Evolutionary conservation across 2,113 vertebrate species (phyloP), one percentile per base, ranked within the genome.

Genomic region (Eleginops maclovinus): DNA sequence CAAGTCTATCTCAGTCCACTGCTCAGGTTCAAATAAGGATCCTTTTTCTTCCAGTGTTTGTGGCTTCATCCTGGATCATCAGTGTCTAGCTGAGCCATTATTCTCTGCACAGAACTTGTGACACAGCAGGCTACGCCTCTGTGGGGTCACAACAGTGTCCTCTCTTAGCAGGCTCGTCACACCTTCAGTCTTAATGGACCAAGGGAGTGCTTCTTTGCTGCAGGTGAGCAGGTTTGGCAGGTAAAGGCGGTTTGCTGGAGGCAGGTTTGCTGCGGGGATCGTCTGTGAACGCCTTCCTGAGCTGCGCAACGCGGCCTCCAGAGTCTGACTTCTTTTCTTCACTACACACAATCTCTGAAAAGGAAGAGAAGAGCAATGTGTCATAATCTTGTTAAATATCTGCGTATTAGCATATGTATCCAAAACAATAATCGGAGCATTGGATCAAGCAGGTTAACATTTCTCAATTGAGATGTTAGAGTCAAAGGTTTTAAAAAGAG

Each of bases 201-300:
- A 65, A 22, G 0, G 79, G 13, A 5, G 75, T 7, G 62, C 66
- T 49, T 51, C 68, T 46, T 17, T 31, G 84, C 75, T 88, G 89
- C 4, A 91, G 87, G 59, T 92, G 91, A 73, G 81, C 80, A 12
- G 93, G 91, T 89, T 91, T 92, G 51, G 28, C 75, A 49, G 93
- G 93, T 81, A 91, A 0, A 0, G 88, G 83, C 1, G 91, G 90
- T 78, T 86, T 92, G 61, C 28, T 41, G 75, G 3, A 49, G 75
- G 73, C n/a, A 1, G 75, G 69, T 8, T 31, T 36, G 64, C 49
- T 44, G 14, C 9, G 75, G 49, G 16, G 50, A 15, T 86, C 64
- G 6, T 55, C 54, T 4, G 69, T 8, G 60, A 93, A 93, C 0
- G 80, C 58, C 77, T 88, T 93, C 78, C 44, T 85, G 64, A 92